Conservation (phyloP, 2,113 vertebrate species). For the Deroptyus accipitrinus region DNA sequence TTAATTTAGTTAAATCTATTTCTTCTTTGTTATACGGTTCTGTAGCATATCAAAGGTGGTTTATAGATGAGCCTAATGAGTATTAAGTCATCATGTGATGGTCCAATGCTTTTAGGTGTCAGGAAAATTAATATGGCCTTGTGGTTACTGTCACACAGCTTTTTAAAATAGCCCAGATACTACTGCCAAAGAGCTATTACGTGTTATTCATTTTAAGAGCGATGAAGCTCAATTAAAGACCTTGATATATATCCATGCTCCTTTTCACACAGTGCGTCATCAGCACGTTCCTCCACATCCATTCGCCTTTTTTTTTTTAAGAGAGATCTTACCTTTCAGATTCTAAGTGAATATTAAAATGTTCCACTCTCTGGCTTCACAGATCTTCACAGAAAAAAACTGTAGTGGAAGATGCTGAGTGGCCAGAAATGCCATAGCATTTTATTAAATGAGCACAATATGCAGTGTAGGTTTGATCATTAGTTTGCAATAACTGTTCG, state of each 20-base stretch:
- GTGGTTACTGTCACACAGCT: not conserved
- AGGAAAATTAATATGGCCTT: not conserved
- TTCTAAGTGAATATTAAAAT: not conserved
- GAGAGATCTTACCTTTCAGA: not conserved
- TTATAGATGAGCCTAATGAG: not conserved
- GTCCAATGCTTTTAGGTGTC: not conserved
- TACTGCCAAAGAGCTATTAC: not conserved
- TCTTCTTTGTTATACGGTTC: not conserved
- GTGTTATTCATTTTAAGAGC: not conserved
- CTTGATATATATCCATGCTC: not conserved
- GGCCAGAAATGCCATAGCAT: not conserved
- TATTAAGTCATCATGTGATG: not conserved
- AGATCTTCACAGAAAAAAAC: not conserved
- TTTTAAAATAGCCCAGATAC: not conserved
- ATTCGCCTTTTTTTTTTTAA: not conserved
- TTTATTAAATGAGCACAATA: not conserved
- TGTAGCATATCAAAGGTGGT: not conserved
- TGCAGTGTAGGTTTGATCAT: not conserved
- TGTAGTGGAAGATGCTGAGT: not conserved
- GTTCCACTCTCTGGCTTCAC: not conserved
- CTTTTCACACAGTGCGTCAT: not conserved
- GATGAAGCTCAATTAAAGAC: not conserved
- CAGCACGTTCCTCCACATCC: not conserved
- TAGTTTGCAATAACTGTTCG: not conserved
- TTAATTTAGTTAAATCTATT: not conserved